Percentiles rank a stretch among this genome's conserved stretches.
Evolutionary conservation across 2,113 vertebrate species (phyloP).

Genomic region (Paraplagusia blochii): DNA sequence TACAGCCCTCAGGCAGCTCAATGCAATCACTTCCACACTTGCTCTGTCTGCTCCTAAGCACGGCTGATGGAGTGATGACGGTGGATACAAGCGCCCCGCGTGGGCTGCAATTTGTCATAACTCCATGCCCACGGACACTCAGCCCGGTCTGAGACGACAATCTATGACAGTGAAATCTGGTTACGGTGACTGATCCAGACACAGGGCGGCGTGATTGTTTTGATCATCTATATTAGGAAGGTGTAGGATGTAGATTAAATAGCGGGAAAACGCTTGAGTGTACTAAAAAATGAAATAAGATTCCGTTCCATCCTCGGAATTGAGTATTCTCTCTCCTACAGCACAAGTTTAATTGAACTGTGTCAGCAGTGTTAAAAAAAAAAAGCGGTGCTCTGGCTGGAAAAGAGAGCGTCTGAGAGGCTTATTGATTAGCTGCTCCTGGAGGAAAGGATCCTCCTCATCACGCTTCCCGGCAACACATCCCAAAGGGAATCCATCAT

Average conservation of each 20-base stretch:
- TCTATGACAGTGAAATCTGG: slow-evolving; percentile 5
- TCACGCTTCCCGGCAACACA: slow-evolving; percentile 52
- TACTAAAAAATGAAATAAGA: slow-evolving; percentile 38
- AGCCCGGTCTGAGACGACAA: not conserved
- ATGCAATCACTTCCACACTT: slow-evolving; percentile 51
- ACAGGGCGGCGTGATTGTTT: slow-evolving; percentile 32
- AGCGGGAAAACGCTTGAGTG: slow-evolving; percentile 28
- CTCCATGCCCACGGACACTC: slow-evolving; percentile 1
- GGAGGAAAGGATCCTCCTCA: slow-evolving; percentile 51
- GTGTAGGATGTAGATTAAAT: slow-evolving; percentile 29
- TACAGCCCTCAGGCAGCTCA: slow-evolving; percentile 43
- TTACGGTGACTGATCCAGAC: slow-evolving; percentile 13
- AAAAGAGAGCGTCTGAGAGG: slow-evolving; percentile 50
- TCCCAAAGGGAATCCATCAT: slow-evolving; percentile 57
- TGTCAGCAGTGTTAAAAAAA: slow-evolving; percentile 51
- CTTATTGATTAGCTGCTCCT: slow-evolving; percentile 61
- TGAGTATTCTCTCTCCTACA: slow-evolving; percentile 5
- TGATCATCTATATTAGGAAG: slow-evolving; percentile 33
- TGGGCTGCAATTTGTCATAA: slow-evolving; percentile 31
- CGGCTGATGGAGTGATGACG: slow-evolving; percentile 50
- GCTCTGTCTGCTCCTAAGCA: slow-evolving; percentile 40
- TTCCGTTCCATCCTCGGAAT: slow-evolving; percentile 30
- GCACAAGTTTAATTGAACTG: slow-evolving; percentile 56
- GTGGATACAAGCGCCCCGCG: slow-evolving; percentile 17
- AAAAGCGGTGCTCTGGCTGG: slow-evolving; percentile 38